Evolutionary conservation across 2,113 vertebrate species (phyloP).

Genomic region (Melanotaenia duboulayi): DNA sequence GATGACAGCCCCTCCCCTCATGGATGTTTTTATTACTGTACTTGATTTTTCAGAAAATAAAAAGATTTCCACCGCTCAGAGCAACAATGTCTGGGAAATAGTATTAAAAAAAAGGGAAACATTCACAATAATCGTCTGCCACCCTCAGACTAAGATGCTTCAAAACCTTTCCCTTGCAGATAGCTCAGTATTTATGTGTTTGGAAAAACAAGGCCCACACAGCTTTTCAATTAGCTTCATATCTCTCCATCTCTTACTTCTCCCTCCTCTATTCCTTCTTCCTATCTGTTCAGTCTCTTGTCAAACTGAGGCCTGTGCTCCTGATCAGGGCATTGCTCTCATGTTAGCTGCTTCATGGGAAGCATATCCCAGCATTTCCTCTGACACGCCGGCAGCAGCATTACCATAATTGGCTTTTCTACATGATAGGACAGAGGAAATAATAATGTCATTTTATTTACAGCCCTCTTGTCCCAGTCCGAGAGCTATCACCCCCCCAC

Average conservation of each 20-base stretch:
- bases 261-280: slow-evolving; percentile 20
- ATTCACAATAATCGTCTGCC: slow-evolving; percentile 3
- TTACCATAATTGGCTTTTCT: slow-evolving; percentile 99
- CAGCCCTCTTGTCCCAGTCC: slow-evolving; percentile 88
- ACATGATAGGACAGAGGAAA: slow-evolving; percentile 99
- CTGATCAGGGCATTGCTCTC: slow-evolving; percentile 81
- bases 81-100: slow-evolving; percentile 2
- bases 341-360: slow-evolving; percentile 81
- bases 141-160: neutral
- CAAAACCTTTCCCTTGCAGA: slow-evolving; percentile 28
- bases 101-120: slow-evolving; percentile 1
- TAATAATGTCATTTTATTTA: slow-evolving; percentile 99
- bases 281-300: slow-evolving; percentile 70
- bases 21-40: neutral
- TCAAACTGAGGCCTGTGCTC: slow-evolving; percentile 74
- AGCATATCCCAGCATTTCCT: slow-evolving; percentile 90
- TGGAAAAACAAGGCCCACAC: slow-evolving; percentile 53
- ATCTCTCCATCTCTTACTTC: slow-evolving; percentile 32
- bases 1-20: neutral
- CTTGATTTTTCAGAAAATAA: slow-evolving; percentile 5
- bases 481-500: slow-evolving; percentile 67
- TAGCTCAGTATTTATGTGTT: slow-evolving; percentile 55
- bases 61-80: neutral
- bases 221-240: slow-evolving; percentile 51
- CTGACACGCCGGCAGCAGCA: slow-evolving; percentile 95